phyloP scores from a whole-genome alignment of 1,140 invertebrate genomes.

The Anoplolepis gracilipes region DNA sequence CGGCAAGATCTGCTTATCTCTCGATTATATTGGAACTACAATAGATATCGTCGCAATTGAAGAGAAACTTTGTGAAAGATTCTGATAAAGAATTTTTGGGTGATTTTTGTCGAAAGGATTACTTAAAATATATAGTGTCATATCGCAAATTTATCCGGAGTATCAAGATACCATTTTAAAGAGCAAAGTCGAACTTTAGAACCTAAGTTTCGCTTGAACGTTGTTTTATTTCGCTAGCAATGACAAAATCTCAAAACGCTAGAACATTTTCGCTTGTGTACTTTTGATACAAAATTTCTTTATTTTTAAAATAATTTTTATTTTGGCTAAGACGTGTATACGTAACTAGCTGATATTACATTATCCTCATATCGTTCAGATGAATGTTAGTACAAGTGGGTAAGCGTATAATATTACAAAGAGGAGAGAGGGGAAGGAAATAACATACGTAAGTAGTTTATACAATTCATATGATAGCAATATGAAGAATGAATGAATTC shows the following conservation, averaged over 20 bases:
- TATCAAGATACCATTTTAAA: conserved; percentile 21
- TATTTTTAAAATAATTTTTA: conserved; percentile 5
- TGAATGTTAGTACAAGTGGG: conserved; percentile 46
- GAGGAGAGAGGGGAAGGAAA: no score
- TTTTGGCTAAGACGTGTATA: conserved; percentile 19
- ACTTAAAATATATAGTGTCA: not conserved
- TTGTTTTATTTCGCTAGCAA: not conserved
- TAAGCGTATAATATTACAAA: not conserved
- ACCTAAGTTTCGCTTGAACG: not conserved
- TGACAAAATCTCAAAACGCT: not conserved
- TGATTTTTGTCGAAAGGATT: conserved; percentile 21
- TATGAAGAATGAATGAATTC: not conserved
- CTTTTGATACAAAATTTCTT: not conserved
- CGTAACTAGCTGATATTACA: not conserved
- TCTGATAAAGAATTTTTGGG: conserved; percentile 44
- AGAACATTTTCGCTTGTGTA: not conserved
- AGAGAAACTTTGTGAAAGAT: conserved; percentile 25
- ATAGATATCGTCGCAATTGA: conserved; percentile 31
- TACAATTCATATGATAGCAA: not conserved
- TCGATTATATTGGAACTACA: conserved; percentile 27
- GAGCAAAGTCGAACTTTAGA: not conserved
- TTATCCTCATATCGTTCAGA: conserved; percentile 16
- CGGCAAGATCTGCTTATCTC: conserved; percentile 28
- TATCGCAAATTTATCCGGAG: conserved; percentile 12
- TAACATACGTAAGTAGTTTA: not conserved